A percentile compares a stretch with the other conserved stretches of the same genome.
Conservation (phyloP, 2,113 vertebrate species). For the Verasper variegatus region DNA sequence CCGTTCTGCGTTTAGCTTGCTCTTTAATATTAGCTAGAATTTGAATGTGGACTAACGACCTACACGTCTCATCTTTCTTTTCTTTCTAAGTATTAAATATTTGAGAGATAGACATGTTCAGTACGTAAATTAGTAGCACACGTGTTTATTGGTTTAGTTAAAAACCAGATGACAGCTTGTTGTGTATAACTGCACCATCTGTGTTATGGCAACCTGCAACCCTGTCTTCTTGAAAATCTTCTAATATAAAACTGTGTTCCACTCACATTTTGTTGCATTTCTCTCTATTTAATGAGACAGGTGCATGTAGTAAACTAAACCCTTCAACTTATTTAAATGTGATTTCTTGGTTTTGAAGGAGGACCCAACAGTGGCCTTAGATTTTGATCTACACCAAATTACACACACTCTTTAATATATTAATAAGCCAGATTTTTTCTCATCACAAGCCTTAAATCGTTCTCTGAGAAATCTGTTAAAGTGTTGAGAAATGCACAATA, state of each 20-base stretch:
- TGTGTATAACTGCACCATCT: not conserved
- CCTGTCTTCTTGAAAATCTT: not conserved
- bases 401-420: too few relatives aligned
- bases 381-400: too few relatives aligned
- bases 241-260: not conserved
- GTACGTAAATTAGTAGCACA: not conserved
- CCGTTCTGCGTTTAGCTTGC: constrained; percentile 5
- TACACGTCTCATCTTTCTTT: not conserved
- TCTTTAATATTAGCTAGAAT: not conserved
- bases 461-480: too few relatives aligned
- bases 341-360: not conserved
- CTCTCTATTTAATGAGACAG: not conserved
- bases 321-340: not conserved
- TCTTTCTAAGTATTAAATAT: not conserved
- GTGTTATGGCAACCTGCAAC: not conserved
- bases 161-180: not conserved
- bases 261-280: not conserved
- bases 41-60: not conserved
- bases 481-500: too few relatives aligned
- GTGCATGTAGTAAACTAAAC: not conserved
- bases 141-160: not conserved
- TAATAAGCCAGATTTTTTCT: too few relatives aligned
- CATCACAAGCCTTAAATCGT: too few relatives aligned
- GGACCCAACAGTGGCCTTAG: too few relatives aligned
- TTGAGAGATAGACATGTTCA: not conserved